These are phyloP conservation scores for Botia almorhae DNA, from an alignment of 2,797 vertebrate species.

Conservation along the genomic window DNA sequence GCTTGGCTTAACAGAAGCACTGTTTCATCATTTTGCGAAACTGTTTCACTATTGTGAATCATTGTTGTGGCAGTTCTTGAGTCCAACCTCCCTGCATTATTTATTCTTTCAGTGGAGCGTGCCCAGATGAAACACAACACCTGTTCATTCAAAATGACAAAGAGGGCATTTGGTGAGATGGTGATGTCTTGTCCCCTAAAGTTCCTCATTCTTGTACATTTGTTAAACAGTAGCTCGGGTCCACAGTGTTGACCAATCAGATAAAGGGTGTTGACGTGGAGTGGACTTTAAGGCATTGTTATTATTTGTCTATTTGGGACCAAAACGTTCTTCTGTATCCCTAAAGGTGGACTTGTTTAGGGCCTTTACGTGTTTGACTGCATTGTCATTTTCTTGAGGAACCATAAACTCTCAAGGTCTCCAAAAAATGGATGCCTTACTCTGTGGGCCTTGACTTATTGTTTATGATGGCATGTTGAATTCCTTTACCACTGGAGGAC, in stretches of 20 bases:
- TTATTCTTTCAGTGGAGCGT: conserved; percentile 35
- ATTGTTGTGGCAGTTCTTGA: conserved; percentile 48
- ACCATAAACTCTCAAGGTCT: conserved; percentile 2
- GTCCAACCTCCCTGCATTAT: conserved; percentile 53
- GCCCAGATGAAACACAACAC: conserved; percentile 52
- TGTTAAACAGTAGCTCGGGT: not conserved
- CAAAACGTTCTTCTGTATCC: not conserved
- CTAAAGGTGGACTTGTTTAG: not conserved
- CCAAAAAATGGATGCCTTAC: not conserved
- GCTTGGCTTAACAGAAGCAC: not conserved
- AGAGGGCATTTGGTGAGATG: not conserved
- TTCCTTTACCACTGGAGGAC: not conserved
- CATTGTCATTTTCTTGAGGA: not conserved
- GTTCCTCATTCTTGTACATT: not conserved
- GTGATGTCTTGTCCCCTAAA: not conserved
- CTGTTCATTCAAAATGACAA: conserved; percentile 38
- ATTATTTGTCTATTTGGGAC: not conserved
- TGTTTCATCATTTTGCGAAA: conserved; percentile 16
- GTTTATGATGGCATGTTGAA: conserved; percentile 10
- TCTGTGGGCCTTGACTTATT: conserved; percentile 11
- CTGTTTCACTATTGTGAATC: conserved; percentile 19
- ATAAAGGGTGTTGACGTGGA: not conserved
- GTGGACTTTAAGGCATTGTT: not conserved
- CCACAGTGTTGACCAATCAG: not conserved
- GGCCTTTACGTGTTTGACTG: not conserved